phyloP scores from a whole-genome alignment of 2,888 invertebrate species.

The Trissonchulus sp. region DNA sequence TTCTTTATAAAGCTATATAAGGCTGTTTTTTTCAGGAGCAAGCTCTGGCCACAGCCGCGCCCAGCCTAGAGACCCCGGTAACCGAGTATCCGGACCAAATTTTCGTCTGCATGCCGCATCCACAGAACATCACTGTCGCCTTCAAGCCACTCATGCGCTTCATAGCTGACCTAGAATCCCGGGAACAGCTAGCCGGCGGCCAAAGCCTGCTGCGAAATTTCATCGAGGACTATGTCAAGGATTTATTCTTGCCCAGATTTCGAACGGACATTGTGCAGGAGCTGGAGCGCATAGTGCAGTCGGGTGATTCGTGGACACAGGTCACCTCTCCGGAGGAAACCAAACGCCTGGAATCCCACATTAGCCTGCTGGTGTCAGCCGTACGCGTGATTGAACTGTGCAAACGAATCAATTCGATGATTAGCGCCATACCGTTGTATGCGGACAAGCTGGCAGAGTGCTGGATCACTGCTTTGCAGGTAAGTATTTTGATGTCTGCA shows the following conservation, averaged over 20 bases:
- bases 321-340: background rate
- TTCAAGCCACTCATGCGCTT: slow-evolving; percentile 76
- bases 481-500: no score
- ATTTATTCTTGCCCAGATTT: slow-evolving; percentile 64
- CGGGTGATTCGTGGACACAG: slow-evolving; percentile 39
- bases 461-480: slow-evolving; percentile 47
- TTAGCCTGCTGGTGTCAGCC: background rate
- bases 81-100: slow-evolving; percentile 57
- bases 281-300: slow-evolving; percentile 38
- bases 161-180: slow-evolving; percentile 11
- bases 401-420: slow-evolving; percentile 42
- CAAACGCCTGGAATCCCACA: background rate
- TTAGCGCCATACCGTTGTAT: slow-evolving; percentile 47
- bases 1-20: no score
- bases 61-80: background rate
- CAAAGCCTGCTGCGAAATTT: slow-evolving; percentile 62
- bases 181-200: background rate
- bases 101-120: slow-evolving; percentile 64
- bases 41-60: background rate
- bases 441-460: slow-evolving; percentile 47
- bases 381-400: slow-evolving; percentile 44
- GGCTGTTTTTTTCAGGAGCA: background rate
- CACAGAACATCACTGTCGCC: slow-evolving; percentile 62
- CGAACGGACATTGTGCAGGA: slow-evolving; percentile 39
- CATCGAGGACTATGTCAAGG: slow-evolving; percentile 75